Base-by-base conservation (phyloP, 2,797 vertebrate species). In the Paedocypris micromegethes region DNA sequence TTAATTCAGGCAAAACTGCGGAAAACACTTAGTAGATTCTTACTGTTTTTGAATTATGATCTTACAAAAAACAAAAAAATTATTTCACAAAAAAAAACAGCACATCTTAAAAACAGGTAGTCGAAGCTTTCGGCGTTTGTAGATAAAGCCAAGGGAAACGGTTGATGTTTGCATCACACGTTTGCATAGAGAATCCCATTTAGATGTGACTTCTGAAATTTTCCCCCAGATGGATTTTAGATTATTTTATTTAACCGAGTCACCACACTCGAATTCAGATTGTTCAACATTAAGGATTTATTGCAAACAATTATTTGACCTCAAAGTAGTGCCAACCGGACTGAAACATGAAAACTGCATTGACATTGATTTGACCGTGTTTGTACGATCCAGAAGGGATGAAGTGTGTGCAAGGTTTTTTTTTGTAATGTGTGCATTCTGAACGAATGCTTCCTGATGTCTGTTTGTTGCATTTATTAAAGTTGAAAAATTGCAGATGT, bases 351-450 rank as follows among this genome's bases (percentile, higher is more conserved):
- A 4, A n/a, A 61, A 43, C 41, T 43, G 0, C 60, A 9, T 46
- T 45, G 3, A 8, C 44, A 42, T 54, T 68, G 58, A 69, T 69
- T 69, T 5, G 9, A 57, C 42, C 55, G 9, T 41, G 3, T 37
- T 41, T 56, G 48, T 70, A 77, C 49, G 63, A 75, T 80, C 75
- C 60, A 82, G 78, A 83, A 85, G 83, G 83, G 81, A 87, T 84
- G 76, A 55, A 3, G 65, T 81, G 41, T 68, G 51, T 63, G 48
- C 58, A 58, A 62, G 41, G 57, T 44, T 73, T 64, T 73, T 39
- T 64, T 68, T 51, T 56, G 50, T 8, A 9, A 49, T 67, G 52
- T 63, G 41, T 54, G 47, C 41, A 58, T 73, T 69, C 59, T 73
- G 54, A 54, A 55, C 61, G 58, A 61, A 69, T 9, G 54, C 58